phyloP scores from a whole-genome alignment of 2,888 invertebrate genomes.

The Zaprionus bogoriensis region DNA sequence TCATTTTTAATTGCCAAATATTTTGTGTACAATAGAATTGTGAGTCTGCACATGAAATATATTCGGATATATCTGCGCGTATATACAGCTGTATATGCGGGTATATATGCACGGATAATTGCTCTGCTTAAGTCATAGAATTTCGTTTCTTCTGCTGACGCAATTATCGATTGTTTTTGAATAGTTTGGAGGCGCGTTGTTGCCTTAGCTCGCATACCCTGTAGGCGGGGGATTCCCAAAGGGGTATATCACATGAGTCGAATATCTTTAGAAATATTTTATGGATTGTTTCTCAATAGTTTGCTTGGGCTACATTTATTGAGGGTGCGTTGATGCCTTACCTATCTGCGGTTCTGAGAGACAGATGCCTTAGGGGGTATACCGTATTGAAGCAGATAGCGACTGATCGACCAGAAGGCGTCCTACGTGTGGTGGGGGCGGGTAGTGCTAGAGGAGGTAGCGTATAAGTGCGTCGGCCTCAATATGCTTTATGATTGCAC shows the following conservation, averaged over 20 bases:
- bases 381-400: too few relatives aligned
- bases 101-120: slow-evolving; percentile 2
- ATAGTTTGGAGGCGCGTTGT: slow-evolving; percentile 29
- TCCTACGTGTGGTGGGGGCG: too few relatives aligned
- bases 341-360: too few relatives aligned
- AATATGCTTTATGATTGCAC: slow-evolving; percentile 21
- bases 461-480: not conserved
- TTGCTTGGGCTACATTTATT: too few relatives aligned
- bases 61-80: slow-evolving; percentile 1
- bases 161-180: slow-evolving; percentile 65
- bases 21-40: slow-evolving; percentile 59
- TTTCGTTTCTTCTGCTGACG: slow-evolving; percentile 53
- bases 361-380: too few relatives aligned
- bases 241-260: not conserved
- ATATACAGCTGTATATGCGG: not conserved
- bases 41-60: slow-evolving; percentile 50
- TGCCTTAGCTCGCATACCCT: slow-evolving; percentile 21
- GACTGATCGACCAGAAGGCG: not conserved
- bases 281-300: too few relatives aligned
- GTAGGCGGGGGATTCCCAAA: not conserved
- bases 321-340: too few relatives aligned
- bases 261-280: not conserved
- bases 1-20: slow-evolving; percentile 66
- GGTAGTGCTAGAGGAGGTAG: not conserved
- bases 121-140: slow-evolving; percentile 1